These are phyloP conservation scores for Melieria crassipennis DNA, from an alignment of 2,888 invertebrate genomes.

Conservation along the genomic window DNA sequence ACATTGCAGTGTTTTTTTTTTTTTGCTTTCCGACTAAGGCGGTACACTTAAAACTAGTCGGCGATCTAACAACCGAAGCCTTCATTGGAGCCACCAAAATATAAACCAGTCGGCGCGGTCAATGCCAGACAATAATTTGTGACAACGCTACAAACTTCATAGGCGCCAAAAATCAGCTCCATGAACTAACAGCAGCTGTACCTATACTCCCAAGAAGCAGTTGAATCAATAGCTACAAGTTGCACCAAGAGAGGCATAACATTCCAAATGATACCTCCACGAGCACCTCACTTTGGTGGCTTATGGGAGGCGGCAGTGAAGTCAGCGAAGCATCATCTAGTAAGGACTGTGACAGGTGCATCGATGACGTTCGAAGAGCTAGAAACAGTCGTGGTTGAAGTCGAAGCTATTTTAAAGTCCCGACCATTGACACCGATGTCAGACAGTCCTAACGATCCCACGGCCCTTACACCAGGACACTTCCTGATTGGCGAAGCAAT, in stretches of 20 bases:
- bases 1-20: slow-evolving; percentile 13
- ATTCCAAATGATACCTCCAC: background rate
- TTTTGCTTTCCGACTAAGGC: slow-evolving; percentile 4
- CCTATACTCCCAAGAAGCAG: background rate
- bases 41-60: slow-evolving; percentile 4
- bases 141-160: slow-evolving; percentile 13
- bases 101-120: background rate
- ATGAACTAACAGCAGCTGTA: background rate
- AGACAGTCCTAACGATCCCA: no score
- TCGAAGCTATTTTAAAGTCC: no score
- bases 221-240: background rate
- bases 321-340: no score
- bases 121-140: background rate
- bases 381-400: no score
- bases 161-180: slow-evolving; percentile 2
- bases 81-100: slow-evolving; percentile 7
- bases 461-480: background rate
- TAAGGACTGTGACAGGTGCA: no score
- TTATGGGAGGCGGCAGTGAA: no score
- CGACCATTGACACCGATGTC: no score
- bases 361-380: no score
- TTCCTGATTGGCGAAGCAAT: background rate
- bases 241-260: background rate
- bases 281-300: background rate
- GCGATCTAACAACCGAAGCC: slow-evolving; percentile 4